Base-by-base conservation (phyloP, 2,797 vertebrate species). In the Poecilia wingei region DNA sequence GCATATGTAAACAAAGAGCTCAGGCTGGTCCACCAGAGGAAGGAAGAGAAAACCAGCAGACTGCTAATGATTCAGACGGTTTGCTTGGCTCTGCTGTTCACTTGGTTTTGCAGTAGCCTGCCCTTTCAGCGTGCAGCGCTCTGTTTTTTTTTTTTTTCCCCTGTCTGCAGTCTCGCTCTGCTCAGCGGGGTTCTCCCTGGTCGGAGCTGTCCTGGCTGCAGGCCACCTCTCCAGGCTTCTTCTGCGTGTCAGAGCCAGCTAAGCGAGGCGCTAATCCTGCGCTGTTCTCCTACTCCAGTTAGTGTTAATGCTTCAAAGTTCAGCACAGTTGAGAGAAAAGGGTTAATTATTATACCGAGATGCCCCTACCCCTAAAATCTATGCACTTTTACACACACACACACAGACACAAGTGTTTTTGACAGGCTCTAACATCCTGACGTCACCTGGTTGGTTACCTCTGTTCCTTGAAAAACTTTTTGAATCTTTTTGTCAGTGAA, bases 251-350 rank as follows among this genome's bases (percentile, higher is more conserved):
- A 16, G 71, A 39, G 73, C 79, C 70, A 71, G 84, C 79, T 84
- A 84, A 80, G 77, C 80, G 66, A 82, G 81, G 79, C 80, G 84
- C 81, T 90, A 90, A 91, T 92, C 90, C 84, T 76, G 71, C 88
- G 39, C 79, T 85, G 82, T 88, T 89, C 82, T 84, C 69, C 78
- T 78, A 74, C 81, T 86, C 78, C 84, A 80, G 87, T 89, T 86
- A 84, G 72, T 61, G 31, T 78, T 83, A 88, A 43, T 12, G 76
- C 85, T 91, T 75, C 55, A 80, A 77, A 83, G 81, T 88, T 88
- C 74, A 39, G 74, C 51, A 57, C 75, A 78, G 83, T 47, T 6
- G 61, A 55, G 81, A 36, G 75, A 36, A 70, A 81, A n/a, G 75
- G 80, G 88, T 86, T 87, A 85, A 88, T 86, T 76, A 88, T 90